Percentiles rank a stretch among this genome's conserved stretches.
Evolutionary conservation across 2,113 vertebrate genomes (phyloP).

Genomic region (Poeciliopsis retropinna): DNA sequence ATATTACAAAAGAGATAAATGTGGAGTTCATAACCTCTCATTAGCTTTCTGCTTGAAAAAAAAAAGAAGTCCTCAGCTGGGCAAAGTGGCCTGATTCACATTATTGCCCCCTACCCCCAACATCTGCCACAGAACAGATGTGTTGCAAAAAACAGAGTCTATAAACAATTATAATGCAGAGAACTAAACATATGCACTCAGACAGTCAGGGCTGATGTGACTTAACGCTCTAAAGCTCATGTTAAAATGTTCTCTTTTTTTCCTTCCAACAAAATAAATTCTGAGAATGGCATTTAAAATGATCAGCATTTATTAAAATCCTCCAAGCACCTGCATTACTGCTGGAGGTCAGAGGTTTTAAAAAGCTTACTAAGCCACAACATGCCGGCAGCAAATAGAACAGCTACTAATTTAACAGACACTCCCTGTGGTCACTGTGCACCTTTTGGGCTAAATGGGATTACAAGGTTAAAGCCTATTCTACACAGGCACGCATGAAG

Average conservation of each 20-base stretch:
- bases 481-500: conserved; percentile 1
- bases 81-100: conserved; percentile 43
- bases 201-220: background rate
- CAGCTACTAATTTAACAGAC: conserved; percentile 30
- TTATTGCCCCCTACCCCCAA: conserved; percentile 18
- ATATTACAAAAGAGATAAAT: background rate
- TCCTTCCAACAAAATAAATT: background rate
- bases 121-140: conserved; percentile 45
- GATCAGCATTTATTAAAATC: background rate
- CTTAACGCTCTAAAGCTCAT: conserved; percentile 16
- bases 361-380: conserved; percentile 18
- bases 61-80: conserved; percentile 49
- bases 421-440: conserved; percentile 15
- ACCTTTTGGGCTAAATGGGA: conserved; percentile 60
- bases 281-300: background rate
- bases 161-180: background rate
- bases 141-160: background rate
- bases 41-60: conserved; percentile 29
- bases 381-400: conserved; percentile 4
- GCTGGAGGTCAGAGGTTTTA: conserved; percentile 33
- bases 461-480: conserved; percentile 56
- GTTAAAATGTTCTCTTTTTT: background rate
- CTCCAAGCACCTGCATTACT: conserved; percentile 18
- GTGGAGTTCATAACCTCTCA: conserved; percentile 20
- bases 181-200: conserved; percentile 1